These are phyloP conservation scores for Parapristionchus giblindavisi DNA, from an alignment of 2,888 invertebrate genomes.

Conservation along the genomic window DNA sequence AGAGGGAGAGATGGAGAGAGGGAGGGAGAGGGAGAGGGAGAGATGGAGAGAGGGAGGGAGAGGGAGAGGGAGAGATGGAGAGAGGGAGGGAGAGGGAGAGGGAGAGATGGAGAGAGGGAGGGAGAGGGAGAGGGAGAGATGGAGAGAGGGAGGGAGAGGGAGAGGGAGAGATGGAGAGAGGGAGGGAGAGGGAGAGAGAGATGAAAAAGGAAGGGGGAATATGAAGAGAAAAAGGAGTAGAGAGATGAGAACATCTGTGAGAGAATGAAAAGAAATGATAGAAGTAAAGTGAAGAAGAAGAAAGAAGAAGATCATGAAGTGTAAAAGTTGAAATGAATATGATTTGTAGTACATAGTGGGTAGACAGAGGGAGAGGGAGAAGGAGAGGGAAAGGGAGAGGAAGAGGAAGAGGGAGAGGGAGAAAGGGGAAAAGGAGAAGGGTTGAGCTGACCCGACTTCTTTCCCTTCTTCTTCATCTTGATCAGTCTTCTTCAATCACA, in stretches of 20 bases:
- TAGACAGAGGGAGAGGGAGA: background rate
- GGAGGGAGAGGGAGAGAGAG: slow-evolving; percentile 20
- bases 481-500: slow-evolving; percentile 35
- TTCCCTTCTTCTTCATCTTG: slow-evolving; percentile 3
- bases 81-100: slow-evolving; percentile 17
- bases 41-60: background rate
- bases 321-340: background rate
- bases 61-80: background rate
- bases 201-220: background rate
- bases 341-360: background rate
- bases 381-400: background rate
- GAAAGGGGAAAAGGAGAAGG: background rate
- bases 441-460: slow-evolving; percentile 8
- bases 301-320: background rate
- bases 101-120: slow-evolving; percentile 12
- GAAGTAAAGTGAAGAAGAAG: slow-evolving; percentile 5
- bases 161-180: background rate
- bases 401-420: slow-evolving; percentile 1
- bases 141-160: background rate
- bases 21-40: background rate
- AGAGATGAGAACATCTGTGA: background rate
- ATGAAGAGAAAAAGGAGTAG: slow-evolving; percentile 17
- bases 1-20: slow-evolving; percentile 17
- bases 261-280: background rate
- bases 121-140: background rate